Base-by-base conservation (phyloP, 2,888 invertebrate species). In the Melolontha melolontha region DNA sequence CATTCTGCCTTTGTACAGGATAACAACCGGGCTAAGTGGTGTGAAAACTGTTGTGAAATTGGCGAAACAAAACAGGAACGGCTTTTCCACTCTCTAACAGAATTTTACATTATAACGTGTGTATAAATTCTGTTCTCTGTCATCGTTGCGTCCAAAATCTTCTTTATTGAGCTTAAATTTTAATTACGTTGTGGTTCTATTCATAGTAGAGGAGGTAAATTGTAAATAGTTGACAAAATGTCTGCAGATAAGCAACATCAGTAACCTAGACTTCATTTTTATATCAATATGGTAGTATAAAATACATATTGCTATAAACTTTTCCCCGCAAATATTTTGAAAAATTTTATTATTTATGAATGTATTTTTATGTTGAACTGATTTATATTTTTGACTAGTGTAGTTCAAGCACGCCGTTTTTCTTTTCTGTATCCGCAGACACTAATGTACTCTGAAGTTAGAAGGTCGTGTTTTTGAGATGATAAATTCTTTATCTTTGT, bases 1-100 rank as follows among this genome's bases (percentile, higher is more conserved):
- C 57, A 7, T 44, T 42, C 10, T 16, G 42, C 44, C 57, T 57
- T 57, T 57, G 42, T 57, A 17, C 27, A 14, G 57, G 55, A 57
- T 66, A 66, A 66, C 66, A 55, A 66, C 57, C 55, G 22, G n/a
- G 34, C 47, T 34, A 66, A 66, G 55, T 57, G 55, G 66, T 66
- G 66, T 47, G 66, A 49, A 64, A 66, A 54, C 67, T 55, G 68
- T 65, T 73, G 73, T 73, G 47, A 59, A 44, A 66, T 66, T 66
- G 66, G 39, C 49, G 57, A 55, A 66, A 49, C 55, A 47, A 55
- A 55, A 66, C 66, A 66, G 57, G 42, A 44, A 57, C 57, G 39
- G 12, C 42, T 57, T 41, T 41, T 22, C 11, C 41, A 22, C 22
- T 16, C 16, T 41, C 27, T 22, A 22, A 27, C 12, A 42, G 41